Conservation (phyloP, 2,888 invertebrate species). For the Agelastica alni region DNA sequence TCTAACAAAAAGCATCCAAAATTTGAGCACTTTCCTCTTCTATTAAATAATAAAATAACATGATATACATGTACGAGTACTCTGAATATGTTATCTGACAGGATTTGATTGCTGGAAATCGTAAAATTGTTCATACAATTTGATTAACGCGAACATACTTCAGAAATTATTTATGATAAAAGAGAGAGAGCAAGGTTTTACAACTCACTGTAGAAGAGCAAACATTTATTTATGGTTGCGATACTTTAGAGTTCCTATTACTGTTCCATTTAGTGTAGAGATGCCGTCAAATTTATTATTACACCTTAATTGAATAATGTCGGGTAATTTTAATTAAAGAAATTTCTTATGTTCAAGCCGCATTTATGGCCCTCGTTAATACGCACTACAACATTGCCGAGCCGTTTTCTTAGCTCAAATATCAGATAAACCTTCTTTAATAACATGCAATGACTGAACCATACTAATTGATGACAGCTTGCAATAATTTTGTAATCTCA, state of each 20-base stretch:
- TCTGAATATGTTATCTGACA: constrained; percentile 10
- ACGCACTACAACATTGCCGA: constrained; percentile 32
- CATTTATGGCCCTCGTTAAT: constrained; percentile 36
- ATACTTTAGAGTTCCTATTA: constrained; percentile 28
- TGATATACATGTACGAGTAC: too few relatives aligned
- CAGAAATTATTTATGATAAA: constrained; percentile 10
- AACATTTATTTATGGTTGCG: constrained; percentile 20
- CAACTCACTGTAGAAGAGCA: constrained; percentile 16
- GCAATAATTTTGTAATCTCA: constrained; percentile 8
- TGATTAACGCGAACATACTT: constrained; percentile 8
- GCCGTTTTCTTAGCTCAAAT: constrained; percentile 21
- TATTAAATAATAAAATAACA: too few relatives aligned
- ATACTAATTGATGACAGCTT: constrained; percentile 13
- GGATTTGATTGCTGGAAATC: constrained; percentile 3
- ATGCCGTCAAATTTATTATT: constrained; percentile 41
- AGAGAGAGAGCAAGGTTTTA: constrained; percentile 6
- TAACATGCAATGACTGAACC: constrained; percentile 8
- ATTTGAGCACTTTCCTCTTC: too few relatives aligned
- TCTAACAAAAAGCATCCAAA: too few relatives aligned
- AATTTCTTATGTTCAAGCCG: constrained; percentile 27
- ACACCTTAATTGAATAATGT: constrained; percentile 42
- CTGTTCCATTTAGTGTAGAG: constrained; percentile 30
- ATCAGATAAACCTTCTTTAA: constrained; percentile 18
- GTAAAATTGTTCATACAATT: constrained; percentile 13
- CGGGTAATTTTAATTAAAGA: constrained; percentile 42